Percentiles rank a stretch among this genome's conserved stretches.
These are phyloP conservation scores for Serranus cabrilla DNA, from an alignment of 2,797 vertebrate species.

Conservation along the genomic window DNA sequence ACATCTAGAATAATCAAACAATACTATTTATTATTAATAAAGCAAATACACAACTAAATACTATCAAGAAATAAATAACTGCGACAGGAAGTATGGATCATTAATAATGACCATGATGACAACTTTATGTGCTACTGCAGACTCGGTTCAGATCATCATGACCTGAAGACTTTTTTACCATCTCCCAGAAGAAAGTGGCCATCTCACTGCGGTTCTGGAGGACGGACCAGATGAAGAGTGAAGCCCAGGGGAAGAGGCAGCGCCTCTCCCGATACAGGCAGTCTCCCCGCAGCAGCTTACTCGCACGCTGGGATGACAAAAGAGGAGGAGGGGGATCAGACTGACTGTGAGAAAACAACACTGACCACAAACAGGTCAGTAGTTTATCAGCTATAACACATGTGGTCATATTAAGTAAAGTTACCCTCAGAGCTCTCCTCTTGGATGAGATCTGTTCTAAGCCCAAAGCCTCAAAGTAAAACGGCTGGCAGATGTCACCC, in stretches of 20 bases:
- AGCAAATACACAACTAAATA: too few relatives aligned
- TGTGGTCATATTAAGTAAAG: background rate
- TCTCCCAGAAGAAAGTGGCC: slow-evolving; percentile 94
- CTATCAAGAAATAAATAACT: too few relatives aligned
- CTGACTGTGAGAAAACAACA: background rate
- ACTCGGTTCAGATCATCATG: background rate
- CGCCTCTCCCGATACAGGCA: slow-evolving; percentile 58
- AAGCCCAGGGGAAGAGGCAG: slow-evolving; percentile 86
- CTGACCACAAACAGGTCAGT: background rate
- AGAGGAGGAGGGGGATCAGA: background rate
- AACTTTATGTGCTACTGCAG: background rate
- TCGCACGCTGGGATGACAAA: slow-evolving; percentile 42
- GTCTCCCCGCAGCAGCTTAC: slow-evolving; percentile 65
- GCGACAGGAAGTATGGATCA: too few relatives aligned
- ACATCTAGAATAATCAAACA: too few relatives aligned
- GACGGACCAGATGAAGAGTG: slow-evolving; percentile 93
- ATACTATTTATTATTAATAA: too few relatives aligned
- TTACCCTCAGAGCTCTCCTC: slow-evolving; percentile 81
- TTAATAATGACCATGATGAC: too few relatives aligned
- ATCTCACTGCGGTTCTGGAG: slow-evolving; percentile 91
- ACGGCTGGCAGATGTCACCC: slow-evolving; percentile 88
- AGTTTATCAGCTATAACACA: background rate
- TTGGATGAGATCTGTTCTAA: slow-evolving; percentile 64
- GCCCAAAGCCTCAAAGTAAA: slow-evolving; percentile 79
- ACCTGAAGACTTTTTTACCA: slow-evolving; percentile 81